Evolutionary conservation across 2,888 invertebrate species (phyloP).

Genomic region (Ophonus ardosiacus): DNA sequence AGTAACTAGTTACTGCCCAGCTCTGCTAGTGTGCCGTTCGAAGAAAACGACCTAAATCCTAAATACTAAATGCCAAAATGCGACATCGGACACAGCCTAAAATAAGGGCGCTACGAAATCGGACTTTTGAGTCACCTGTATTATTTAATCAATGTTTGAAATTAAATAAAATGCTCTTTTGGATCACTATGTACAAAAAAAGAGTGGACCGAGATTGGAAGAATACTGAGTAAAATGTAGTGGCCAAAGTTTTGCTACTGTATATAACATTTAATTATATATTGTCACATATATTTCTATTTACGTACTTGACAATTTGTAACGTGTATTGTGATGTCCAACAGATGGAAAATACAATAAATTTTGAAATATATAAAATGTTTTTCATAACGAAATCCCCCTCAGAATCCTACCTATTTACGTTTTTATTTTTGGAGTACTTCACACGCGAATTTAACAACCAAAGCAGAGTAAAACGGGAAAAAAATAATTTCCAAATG

Average conservation of each 20-base stretch:
- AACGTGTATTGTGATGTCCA: constrained; percentile 64
- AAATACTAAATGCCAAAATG: no score
- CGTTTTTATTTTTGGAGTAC: background rate
- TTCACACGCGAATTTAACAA: background rate
- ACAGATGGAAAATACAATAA: constrained; percentile 64
- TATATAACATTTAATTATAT: constrained; percentile 63
- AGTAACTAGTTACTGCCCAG: no score
- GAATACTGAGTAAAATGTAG: constrained; percentile 48
- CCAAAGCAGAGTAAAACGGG: background rate
- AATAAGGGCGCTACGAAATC: no score
- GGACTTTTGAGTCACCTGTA: no score
- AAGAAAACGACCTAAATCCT: no score
- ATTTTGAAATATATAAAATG: constrained; percentile 58
- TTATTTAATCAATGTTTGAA: background rate
- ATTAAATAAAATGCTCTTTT: constrained; percentile 36
- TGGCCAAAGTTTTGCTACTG: constrained; percentile 64
- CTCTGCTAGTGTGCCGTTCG: no score
- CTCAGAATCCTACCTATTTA: constrained; percentile 20
- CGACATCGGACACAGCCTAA: no score
- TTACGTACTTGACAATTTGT: constrained; percentile 64
- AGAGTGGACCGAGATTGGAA: constrained; percentile 45
- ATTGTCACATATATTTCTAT: constrained; percentile 64
- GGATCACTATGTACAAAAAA: constrained; percentile 46
- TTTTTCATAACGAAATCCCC: background rate
- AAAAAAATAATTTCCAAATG: constrained; percentile 25